Evolutionary conservation across 2,888 invertebrate genomes (phyloP).

Genomic region (Andrena trimmerana): DNA sequence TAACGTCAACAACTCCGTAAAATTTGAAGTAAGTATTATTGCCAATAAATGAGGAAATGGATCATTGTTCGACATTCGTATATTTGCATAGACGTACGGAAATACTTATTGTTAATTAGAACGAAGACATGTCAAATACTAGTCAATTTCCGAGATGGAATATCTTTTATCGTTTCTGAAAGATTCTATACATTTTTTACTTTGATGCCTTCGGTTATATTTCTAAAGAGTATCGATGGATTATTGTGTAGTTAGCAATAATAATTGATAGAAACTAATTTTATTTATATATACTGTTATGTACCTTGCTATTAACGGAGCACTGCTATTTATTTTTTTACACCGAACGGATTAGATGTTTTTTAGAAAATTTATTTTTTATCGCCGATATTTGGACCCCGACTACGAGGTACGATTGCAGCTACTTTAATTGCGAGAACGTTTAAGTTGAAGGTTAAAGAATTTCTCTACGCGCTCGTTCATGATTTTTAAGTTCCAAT

Average conservation of each 20-base stretch:
- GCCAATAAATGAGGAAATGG: conserved; percentile 60
- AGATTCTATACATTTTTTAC: conserved; percentile 41
- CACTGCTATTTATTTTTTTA: conserved; percentile 58
- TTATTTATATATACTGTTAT: conserved; percentile 47
- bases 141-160: conserved; percentile 74
- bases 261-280: conserved; percentile 24
- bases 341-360: conserved; percentile 22
- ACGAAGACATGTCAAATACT: conserved; percentile 69
- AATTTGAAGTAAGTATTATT: conserved; percentile 60
- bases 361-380: conserved; percentile 33
- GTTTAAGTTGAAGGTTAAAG: conserved; percentile 38
- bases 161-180: conserved; percentile 56
- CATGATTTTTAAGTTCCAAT: conserved; percentile 72
- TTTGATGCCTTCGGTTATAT: conserved; percentile 47
- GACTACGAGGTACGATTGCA: conserved; percentile 16
- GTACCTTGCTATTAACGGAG: conserved; percentile 50
- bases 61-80: conserved; percentile 65
- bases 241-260: conserved; percentile 27
- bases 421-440: conserved; percentile 28
- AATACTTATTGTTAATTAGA: conserved; percentile 53
- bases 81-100: conserved; percentile 56
- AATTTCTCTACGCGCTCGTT: conserved; percentile 58
- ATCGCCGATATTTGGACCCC: conserved; percentile 12
- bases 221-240: conserved; percentile 32
- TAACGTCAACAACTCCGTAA: conserved; percentile 90